Evolutionary conservation across 2,113 vertebrate genomes (phyloP).

Genomic region (Lucifuga dentata): DNA sequence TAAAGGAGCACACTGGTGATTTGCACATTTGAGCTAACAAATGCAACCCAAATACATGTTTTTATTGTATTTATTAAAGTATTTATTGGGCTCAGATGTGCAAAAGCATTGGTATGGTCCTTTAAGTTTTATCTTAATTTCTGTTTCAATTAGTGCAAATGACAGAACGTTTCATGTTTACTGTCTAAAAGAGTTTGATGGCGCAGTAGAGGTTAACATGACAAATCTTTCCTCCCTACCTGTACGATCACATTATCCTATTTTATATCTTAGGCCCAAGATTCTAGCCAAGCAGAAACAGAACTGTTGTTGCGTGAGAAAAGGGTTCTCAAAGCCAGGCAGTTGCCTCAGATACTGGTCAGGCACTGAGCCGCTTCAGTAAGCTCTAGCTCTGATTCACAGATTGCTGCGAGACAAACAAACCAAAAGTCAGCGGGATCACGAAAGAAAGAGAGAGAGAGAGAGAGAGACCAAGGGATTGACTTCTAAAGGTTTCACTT

Average conservation of each 20-base stretch:
- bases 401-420: conserved; percentile 53
- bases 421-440: conserved; percentile 41
- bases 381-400: conserved; percentile 49
- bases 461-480: neutral
- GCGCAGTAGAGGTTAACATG: conserved; percentile 29
- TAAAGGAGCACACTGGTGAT: too few species aligned
- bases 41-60: too few species aligned
- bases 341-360: conserved; percentile 51
- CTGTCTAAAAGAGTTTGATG: conserved; percentile 17
- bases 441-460: conserved; percentile 9
- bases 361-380: conserved; percentile 57
- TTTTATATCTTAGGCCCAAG: conserved; percentile 55
- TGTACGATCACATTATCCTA: conserved; percentile 57
- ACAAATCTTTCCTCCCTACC: conserved; percentile 30
- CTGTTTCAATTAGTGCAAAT: neutral
- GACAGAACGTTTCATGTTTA: conserved; percentile 5
- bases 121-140: too few species aligned
- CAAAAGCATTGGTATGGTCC: too few species aligned
- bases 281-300: conserved; percentile 64
- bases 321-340: conserved; percentile 58
- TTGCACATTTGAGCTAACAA: too few species aligned
- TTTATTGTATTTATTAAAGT: too few species aligned
- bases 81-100: too few species aligned
- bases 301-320: conserved; percentile 63
- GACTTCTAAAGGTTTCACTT: conserved; percentile 14